Evolutionary conservation across 2,888 invertebrate species (phyloP).

Genomic region (Plebejus argus): DNA sequence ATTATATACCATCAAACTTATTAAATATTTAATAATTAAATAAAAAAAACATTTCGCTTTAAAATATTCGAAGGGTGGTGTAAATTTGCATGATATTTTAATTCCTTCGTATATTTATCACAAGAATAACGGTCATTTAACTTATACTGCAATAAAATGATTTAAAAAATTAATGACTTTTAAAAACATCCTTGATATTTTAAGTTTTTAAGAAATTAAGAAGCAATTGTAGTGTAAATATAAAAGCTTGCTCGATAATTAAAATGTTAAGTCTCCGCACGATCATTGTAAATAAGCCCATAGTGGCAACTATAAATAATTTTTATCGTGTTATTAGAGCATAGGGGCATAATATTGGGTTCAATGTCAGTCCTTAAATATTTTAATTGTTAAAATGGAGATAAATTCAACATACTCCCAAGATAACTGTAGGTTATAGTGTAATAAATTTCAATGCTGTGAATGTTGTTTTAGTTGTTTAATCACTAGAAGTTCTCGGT

Average conservation of each 20-base stretch:
- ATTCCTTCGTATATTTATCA: background rate
- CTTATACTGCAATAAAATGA: background rate
- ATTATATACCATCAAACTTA: background rate
- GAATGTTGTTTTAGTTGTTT: background rate
- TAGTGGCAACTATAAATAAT: slow-evolving; percentile 63
- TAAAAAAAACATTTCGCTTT: background rate
- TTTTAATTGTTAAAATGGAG: slow-evolving; percentile 33
- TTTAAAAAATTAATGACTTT: background rate
- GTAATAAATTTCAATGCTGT: slow-evolving; percentile 2
- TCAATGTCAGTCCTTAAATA: slow-evolving; percentile 42
- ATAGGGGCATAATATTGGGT: slow-evolving; percentile 54
- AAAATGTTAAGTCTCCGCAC: slow-evolving; percentile 32
- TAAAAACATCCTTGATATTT: background rate
- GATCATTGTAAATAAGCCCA: slow-evolving; percentile 19
- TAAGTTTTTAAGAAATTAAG: background rate
- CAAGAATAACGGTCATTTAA: background rate
- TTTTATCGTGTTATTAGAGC: slow-evolving; percentile 58
- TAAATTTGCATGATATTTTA: background rate
- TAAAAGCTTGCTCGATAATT: background rate
- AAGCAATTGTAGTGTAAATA: background rate
- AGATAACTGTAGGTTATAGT: slow-evolving; percentile 26
- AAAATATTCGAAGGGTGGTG: background rate
- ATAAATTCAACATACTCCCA: slow-evolving; percentile 26
- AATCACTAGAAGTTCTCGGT: background rate
- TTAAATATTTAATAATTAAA: too few species aligned